Base-by-base conservation (phyloP, 2,797 vertebrate species). In the Rousettus madagascariensis region DNA sequence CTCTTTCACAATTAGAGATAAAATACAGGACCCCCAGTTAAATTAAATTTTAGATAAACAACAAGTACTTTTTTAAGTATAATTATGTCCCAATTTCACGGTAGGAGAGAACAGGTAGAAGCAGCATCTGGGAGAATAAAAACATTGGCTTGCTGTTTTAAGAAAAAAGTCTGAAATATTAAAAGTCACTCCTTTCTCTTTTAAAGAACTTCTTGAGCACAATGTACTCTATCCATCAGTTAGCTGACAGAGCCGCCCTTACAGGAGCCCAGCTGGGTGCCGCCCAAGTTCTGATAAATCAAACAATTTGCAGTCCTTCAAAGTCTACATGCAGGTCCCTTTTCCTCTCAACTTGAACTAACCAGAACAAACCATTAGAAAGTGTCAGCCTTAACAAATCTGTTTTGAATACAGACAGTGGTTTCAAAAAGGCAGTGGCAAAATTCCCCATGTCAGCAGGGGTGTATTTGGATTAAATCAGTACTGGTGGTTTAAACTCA, bases 41-140 rank as follows among this genome's bases (percentile, higher is more conserved):
- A 80, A 61, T 61, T 84, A 92, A 75, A 91, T 51, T 91, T 86
- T 68, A 94, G 33, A 71, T 46, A 71, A 95, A 90, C 1, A 65
- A 51, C 26, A 78, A 89, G 33, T 74, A 89, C 4, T 77, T 88
- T 55, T 92, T 77, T 33, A 26, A 26, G 5, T 78, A 77, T 38
- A 94, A 69, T 51, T 77, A 71, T 15, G 7, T 38, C 38, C 38
- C 55, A 90, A 78, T 36, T 36, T 9, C 38, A 71, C 22, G 17
- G 30, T 28, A 57, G 53, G 30, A 94, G n/a, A 75, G 68, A 75
- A 43, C 63, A 61, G 72, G 30, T 16, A 89, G 53, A 57, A 72
- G 19, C 2, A 65, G 78, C 13, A 36, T 5, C 8, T 33, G 13
- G 43, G 8, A 68, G 46, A 85, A n/a, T n/a, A 82, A 85, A 66